Evolutionary conservation across 92 coral and sea anemone genomes (phyloP).

Genomic region (Zoanthus gigantus): DNA sequence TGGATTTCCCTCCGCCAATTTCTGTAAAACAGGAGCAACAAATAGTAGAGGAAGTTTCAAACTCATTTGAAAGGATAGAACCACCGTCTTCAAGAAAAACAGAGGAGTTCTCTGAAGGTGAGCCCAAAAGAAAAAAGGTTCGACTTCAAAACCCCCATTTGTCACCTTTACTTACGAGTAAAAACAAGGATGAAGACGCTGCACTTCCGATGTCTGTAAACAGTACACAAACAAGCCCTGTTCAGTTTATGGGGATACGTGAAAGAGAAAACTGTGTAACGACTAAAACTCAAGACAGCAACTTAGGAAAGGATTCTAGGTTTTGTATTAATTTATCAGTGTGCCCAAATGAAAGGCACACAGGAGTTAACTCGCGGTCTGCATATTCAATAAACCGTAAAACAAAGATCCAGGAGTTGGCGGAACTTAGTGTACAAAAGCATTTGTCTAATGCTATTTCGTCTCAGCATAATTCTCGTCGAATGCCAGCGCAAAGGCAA

Average conservation of each 20-base stretch:
- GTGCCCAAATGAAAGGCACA: constrained; percentile 11
- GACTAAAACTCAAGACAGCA: not conserved
- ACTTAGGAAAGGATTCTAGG: constrained; percentile 1
- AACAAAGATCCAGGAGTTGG: constrained; percentile 14
- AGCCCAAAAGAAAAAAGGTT: constrained; percentile 7
- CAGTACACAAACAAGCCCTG: not conserved
- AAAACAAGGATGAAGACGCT: not conserved
- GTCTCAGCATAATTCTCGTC: not conserved
- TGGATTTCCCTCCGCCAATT: constrained; percentile 5
- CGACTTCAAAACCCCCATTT: not conserved
- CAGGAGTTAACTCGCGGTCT: not conserved
- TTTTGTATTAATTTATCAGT: constrained; percentile 19
- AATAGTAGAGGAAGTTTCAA: not conserved
- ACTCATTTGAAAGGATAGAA: not conserved
- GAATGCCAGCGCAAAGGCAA: not conserved
- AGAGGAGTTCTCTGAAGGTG: constrained; percentile 7
- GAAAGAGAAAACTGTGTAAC: not conserved
- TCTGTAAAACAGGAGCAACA: constrained; percentile 25
- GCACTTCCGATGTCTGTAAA: not conserved
- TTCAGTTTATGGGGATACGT: constrained; percentile 7
- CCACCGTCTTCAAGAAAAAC: not conserved
- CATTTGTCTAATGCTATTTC: constrained; percentile 17
- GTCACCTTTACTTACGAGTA: not conserved
- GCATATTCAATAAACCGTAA: not conserved
- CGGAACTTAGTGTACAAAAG: constrained; percentile 39